Evolutionary conservation across 2,797 vertebrate species (phyloP).

Genomic region (Bovichtus variegatus): DNA sequence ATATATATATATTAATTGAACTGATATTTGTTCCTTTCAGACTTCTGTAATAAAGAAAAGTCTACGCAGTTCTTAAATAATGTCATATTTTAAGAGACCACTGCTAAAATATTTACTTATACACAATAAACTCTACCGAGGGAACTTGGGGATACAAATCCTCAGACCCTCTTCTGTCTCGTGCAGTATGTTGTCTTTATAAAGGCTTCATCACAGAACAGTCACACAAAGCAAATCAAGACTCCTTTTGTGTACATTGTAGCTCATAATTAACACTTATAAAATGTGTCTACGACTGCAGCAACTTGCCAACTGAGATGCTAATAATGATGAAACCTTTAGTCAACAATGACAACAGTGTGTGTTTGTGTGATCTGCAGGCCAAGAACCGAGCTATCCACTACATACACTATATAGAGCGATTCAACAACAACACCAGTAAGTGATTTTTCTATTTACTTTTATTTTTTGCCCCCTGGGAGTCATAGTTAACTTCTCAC

Average conservation of each 20-base stretch:
- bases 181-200: neutral
- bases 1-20: neutral
- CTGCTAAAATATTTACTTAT: neutral
- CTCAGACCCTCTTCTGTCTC: no score
- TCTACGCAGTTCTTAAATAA: no score
- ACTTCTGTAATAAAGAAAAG: no score
- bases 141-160: neutral
- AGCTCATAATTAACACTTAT: neutral
- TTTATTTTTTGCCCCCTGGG: no score
- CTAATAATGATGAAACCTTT: neutral
- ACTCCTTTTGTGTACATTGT: neutral
- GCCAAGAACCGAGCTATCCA: conserved; percentile 94
- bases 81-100: neutral
- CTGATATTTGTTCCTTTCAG: no score
- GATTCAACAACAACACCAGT: conserved; percentile 93
- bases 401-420: conserved; percentile 90
- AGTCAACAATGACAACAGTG: neutral
- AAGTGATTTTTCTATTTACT: conserved; percentile 73
- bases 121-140: neutral
- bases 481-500: neutral
- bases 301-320: no score
- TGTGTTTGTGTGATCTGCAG: conserved; percentile 73
- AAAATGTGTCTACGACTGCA: neutral
- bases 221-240: neutral
- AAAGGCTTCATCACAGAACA: neutral